Percentiles rank a stretch among this genome's conserved stretches.
Evolutionary conservation across 2,797 vertebrate genomes (phyloP).

Genomic region (Microctenopoma stevenorrisi): DNA sequence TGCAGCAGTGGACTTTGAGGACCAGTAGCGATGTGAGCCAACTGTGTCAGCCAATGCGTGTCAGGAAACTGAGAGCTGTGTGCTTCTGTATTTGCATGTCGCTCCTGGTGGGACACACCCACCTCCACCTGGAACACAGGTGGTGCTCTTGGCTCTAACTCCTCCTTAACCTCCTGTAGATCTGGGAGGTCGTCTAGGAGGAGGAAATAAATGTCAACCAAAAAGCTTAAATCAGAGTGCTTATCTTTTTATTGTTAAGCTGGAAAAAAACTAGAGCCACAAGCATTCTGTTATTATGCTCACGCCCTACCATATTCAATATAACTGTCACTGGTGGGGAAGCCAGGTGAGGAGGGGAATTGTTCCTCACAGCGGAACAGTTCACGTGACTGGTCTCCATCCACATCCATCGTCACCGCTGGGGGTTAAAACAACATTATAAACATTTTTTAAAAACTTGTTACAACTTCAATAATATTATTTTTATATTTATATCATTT

Average conservation of each 20-base stretch:
- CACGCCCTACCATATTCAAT: constrained; percentile 88
- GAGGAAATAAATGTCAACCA: not conserved
- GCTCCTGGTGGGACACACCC: constrained; percentile 92
- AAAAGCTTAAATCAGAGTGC: not conserved
- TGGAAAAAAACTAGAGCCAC: too few species aligned
- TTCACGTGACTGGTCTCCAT: constrained; percentile 47
- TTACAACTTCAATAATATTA: too few species aligned
- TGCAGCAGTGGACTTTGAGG: constrained; percentile 96
- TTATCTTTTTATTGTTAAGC: too few species aligned
- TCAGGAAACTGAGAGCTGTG: constrained; percentile 78
- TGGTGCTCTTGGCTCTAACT: constrained; percentile 84
- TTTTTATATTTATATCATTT: too few species aligned
- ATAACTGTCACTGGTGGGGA: constrained; percentile 88
- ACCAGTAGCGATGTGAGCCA: constrained; percentile 97
- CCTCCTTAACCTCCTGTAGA: constrained; percentile 92
- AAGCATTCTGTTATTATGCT: too few species aligned
- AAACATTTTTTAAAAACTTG: too few species aligned
- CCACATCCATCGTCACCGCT: constrained; percentile 55
- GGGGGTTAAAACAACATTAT: constrained; percentile 5
- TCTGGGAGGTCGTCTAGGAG: constrained; percentile 94
- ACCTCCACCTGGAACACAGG: constrained; percentile 88
- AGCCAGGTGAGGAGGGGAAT: constrained; percentile 89
- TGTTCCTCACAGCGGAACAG: constrained; percentile 84
- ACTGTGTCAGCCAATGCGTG: constrained; percentile 94
- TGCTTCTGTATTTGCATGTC: constrained; percentile 1